Evolutionary conservation across 2,797 vertebrate species (phyloP), one percentile per base, ranked within the genome.

Genomic region (Premnoplex brunnescens): DNA sequence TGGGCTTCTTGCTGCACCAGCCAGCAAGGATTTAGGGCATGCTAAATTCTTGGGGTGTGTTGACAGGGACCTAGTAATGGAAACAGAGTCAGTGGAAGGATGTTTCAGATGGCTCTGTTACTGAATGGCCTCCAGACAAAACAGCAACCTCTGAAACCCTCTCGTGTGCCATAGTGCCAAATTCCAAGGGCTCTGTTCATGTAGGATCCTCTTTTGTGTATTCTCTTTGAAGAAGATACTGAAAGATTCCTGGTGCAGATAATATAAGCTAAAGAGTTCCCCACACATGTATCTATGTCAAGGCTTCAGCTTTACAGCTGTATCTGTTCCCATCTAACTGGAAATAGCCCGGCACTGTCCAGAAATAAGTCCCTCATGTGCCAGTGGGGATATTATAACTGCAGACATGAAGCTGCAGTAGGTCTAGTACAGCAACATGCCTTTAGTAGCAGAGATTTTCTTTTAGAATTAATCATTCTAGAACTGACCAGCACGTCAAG

Each of bases 121-220:
- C 30, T 51, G 48, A 82, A 49, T 69, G 75, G 26, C 48, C 62
- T 87, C 71, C 36, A 41, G 36, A 10, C 12, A 85, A 63, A 89
- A 59, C 43, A 73, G 2, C 20, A 54, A 28, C 36, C 52, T 64
- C 62, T 43, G 55, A 69, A 87, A 72, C n/a, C 18, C 14, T 59
- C 59, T 74, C 0, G 0, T 52, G 26, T 62, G 37, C 4, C 2
- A 8, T 1, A 49, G 52, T 1, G 1, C 9, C n/a, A 58, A 51
- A 73, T 93, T 79, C 55, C 14, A 0, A 7, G 54, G 55, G 5
- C n/a, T 73, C 24, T 79, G 21, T 43, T 56, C 14, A 3, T 26
- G 17, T 9, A 4, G 30, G 49, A 66, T 88, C 30, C 9, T 48
- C 17, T 43, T 43, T 34, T 59, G 34, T 36, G 28, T 82, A 6